These are phyloP conservation scores for Lepidothrix coronata DNA, from an alignment of 2,113 vertebrate genomes.

Conservation along the genomic window DNA sequence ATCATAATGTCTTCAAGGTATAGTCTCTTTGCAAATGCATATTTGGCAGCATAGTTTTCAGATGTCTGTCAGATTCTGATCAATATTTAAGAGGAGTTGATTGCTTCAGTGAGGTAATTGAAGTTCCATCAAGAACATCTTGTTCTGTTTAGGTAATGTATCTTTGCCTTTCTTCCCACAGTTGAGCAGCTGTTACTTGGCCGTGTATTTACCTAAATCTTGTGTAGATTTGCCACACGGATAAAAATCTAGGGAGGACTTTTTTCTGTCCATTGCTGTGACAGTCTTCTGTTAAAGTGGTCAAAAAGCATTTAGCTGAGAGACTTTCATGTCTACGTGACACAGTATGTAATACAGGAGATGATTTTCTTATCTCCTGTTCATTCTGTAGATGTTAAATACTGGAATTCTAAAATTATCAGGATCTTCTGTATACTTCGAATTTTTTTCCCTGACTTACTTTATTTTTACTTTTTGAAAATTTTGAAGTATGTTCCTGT, in stretches of 20 bases:
- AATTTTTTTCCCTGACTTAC: not conserved
- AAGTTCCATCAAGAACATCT: not conserved
- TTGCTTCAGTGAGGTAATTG: not conserved
- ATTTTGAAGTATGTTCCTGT: not conserved
- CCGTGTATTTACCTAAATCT: not conserved
- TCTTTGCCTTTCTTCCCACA: not conserved
- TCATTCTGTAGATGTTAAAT: not conserved
- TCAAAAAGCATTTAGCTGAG: not conserved
- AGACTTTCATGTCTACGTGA: not conserved
- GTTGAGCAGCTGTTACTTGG: not conserved
- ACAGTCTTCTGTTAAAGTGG: not conserved
- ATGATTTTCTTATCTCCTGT: not conserved
- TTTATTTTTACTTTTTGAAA: not conserved
- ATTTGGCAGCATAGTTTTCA: conserved; percentile 3
- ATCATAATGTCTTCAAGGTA: not conserved
- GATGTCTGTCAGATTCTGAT: not conserved
- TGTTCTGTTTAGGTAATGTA: not conserved
- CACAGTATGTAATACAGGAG: not conserved
- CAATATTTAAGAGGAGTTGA: not conserved
- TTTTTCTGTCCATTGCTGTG: not conserved
- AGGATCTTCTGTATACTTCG: not conserved
- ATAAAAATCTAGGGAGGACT: not conserved
- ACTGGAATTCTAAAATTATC: not conserved
- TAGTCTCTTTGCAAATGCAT: not conserved
- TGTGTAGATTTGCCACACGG: not conserved